Percentiles rank a stretch among this genome's conserved stretches.
phyloP scores from a whole-genome alignment of 1,140 invertebrate species.

The Saccostrea glomerata region DNA sequence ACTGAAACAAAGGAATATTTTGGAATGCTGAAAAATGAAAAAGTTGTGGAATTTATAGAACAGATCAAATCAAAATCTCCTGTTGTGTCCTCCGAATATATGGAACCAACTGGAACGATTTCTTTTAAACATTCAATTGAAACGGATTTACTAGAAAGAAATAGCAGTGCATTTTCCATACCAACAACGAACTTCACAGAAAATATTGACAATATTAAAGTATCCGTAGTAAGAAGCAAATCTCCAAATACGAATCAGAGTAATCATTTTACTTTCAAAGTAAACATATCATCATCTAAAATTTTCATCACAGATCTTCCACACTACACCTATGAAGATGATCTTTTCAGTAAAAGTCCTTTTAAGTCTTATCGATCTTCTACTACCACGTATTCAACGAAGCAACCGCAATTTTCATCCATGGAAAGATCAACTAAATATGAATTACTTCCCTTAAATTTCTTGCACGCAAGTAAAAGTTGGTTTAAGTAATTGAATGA shows the following conservation, averaged over 20 bases:
- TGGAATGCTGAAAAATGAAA: background rate
- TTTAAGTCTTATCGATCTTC: background rate
- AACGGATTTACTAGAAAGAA: background rate
- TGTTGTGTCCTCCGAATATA: background rate
- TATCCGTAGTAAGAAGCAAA: background rate
- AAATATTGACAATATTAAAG: background rate
- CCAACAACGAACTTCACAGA: background rate
- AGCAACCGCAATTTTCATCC: background rate
- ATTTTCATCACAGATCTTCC: background rate
- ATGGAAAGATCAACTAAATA: background rate
- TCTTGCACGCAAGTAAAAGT: too few relatives aligned
- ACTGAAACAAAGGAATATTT: background rate
- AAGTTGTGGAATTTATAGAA: background rate
- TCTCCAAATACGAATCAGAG: background rate
- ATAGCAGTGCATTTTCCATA: background rate
- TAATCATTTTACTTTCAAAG: background rate
- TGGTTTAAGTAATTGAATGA: too few relatives aligned
- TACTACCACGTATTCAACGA: background rate
- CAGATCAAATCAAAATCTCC: background rate
- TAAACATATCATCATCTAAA: background rate
- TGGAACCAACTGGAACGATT: background rate
- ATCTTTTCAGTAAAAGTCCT: background rate
- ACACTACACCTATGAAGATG: background rate
- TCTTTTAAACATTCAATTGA: background rate
- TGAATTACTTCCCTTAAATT: too few relatives aligned